phyloP scores from a whole-genome alignment of 2,888 invertebrate genomes.

The Eueremaeus valkanovi region DNA sequence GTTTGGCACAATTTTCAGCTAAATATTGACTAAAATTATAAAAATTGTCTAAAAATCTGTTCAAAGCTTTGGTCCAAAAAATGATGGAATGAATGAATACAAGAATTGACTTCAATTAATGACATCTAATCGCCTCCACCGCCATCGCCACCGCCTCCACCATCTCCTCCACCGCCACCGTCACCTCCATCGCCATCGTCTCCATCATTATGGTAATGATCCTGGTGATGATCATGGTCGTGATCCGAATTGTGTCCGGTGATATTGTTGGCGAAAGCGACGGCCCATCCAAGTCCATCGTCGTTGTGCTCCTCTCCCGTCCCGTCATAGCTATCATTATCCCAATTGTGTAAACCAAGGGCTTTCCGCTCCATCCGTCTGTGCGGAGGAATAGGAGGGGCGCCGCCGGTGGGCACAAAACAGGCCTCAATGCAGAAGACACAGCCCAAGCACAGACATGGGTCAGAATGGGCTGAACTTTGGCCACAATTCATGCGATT shows the following conservation, averaged over 20 bases:
- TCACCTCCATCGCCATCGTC: not conserved
- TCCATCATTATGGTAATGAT: not conserved
- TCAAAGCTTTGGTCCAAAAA: not conserved
- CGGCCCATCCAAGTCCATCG: not conserved
- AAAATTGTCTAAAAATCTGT: not conserved
- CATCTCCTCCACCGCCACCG: not conserved
- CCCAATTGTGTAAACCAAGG: not conserved
- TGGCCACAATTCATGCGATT: not conserved
- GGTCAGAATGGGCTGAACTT: not conserved
- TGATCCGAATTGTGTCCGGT: not conserved
- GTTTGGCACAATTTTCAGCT: not conserved
- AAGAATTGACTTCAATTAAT: no score
- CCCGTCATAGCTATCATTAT: slow-evolving; percentile 1
- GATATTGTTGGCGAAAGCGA: not conserved
- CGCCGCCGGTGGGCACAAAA: not conserved
- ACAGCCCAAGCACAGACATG: not conserved
- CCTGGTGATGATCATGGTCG: not conserved
- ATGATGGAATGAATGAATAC: no score
- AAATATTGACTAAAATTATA: not conserved
- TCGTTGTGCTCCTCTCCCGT: not conserved
- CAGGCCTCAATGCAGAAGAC: not conserved
- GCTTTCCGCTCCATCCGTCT: not conserved
- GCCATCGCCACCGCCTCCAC: not conserved
- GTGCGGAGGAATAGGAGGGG: not conserved
- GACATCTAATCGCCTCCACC: not conserved